phyloP scores from a whole-genome alignment of 1,140 invertebrate species.

The Anastrepha obliqua region DNA sequence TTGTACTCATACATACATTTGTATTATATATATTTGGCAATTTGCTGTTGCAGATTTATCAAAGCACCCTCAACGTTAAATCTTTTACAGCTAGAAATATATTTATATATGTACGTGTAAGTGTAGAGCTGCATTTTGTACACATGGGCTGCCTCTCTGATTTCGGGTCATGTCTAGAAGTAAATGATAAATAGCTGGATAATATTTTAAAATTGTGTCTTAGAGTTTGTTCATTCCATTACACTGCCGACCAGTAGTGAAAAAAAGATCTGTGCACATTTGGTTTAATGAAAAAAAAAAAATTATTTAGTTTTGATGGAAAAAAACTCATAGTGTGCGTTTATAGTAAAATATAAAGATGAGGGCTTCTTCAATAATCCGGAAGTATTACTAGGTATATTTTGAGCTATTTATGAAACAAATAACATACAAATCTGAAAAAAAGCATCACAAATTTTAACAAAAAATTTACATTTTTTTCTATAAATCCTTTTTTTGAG shows the following conservation, averaged over 20 bases:
- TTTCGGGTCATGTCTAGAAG: background rate
- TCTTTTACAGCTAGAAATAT: too few relatives aligned
- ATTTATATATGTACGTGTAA: background rate
- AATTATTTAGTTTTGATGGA: too few relatives aligned
- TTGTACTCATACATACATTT: background rate
- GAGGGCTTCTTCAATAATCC: too few relatives aligned
- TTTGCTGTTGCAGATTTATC: background rate
- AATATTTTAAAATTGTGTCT: background rate
- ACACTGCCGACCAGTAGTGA: background rate
- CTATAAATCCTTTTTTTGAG: too few relatives aligned
- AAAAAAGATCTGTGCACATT: background rate
- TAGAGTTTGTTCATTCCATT: background rate
- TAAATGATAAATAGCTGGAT: constrained; percentile 3
- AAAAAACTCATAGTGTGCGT: too few relatives aligned
- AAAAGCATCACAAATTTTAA: too few relatives aligned
- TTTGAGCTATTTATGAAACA: too few relatives aligned
- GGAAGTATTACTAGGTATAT: too few relatives aligned
- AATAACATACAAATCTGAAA: too few relatives aligned
- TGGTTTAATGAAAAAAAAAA: background rate
- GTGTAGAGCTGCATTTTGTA: background rate
- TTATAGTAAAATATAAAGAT: too few relatives aligned
- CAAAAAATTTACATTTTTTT: too few relatives aligned
- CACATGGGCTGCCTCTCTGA: background rate
- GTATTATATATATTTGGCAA: background rate
- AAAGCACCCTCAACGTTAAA: background rate